Base-by-base conservation (phyloP, 2,113 vertebrate genomes). In the Vulpes vulpes region DNA sequence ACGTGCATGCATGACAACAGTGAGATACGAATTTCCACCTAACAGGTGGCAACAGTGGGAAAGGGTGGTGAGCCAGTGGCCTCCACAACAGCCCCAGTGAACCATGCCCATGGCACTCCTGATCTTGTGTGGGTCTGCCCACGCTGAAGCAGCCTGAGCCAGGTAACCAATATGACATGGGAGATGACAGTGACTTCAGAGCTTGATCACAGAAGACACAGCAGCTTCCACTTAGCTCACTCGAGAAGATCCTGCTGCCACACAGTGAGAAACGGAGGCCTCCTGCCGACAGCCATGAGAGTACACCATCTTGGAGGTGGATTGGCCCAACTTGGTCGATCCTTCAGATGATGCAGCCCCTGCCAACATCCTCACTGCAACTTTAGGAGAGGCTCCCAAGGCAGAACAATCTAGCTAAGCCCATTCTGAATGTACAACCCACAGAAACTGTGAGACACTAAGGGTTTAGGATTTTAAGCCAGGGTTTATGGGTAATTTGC, bases 301-400 rank as follows among this genome's bases (percentile, higher is more conserved):
- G 43, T 2, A 1, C 0, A 0, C 43, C 43, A 9, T 6, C 3
- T 20, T 3, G 35, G n/a, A n/a, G 2, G 3, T 27, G 85, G 14
- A 11, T 2, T 19, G 1, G 16, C 51, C 51, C 19, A 16, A 12
- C 91, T 30, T 16, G 0, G 80, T 23, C 12, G 2, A 15, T n/a
- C 69, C 43, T 38, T 65, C 43, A 2, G 69, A 49, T 9, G 71
- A 43, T 1, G 19, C 25, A 57, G 51, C 51, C 14, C 22, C 73
- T 1, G n/a, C 30, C 69, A 6, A 55, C 69, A 10, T 16, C 57
- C 22, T 60, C 22, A 2, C 51, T 4, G 23, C 71, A 60, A n/a
- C 27, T 5, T 65, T 20, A 11, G 1, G 11, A 32, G 11, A 30
- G 11, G 11, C 5, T 12, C 43, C 43, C 30, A 5, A 14, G 64